A percentile compares a stretch with the other conserved stretches of the same genome.
These are phyloP conservation scores for Leptobrachium ailaonicum DNA, from an alignment of 2,113 vertebrate species.

Conservation along the genomic window DNA sequence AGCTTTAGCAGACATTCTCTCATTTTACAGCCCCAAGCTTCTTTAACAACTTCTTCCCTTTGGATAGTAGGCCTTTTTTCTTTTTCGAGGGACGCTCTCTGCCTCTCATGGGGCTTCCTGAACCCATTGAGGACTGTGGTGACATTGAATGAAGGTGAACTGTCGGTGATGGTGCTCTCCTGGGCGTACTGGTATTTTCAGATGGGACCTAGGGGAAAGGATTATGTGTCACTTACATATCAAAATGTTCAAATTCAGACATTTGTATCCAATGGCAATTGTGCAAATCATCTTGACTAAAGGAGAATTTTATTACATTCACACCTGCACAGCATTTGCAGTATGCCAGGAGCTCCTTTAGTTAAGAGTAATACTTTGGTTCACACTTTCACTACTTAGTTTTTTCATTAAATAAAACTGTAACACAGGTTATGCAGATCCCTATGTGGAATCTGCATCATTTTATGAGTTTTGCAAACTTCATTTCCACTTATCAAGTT, in stretches of 20 bases:
- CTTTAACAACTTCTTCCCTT: constrained; percentile 92
- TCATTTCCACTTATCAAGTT: background rate
- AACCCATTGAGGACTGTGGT: constrained; percentile 79
- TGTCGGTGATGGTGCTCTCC: constrained; percentile 87
- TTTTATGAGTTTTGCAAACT: constrained; percentile 17
- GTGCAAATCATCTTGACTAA: background rate
- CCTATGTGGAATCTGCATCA: background rate
- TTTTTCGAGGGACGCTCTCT: constrained; percentile 85
- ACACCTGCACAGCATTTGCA: background rate
- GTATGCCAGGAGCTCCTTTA: background rate
- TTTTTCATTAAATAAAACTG: background rate
- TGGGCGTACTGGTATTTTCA: constrained; percentile 85
- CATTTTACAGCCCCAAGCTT: constrained; percentile 89
- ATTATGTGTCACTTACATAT: background rate
- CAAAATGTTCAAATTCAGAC: no score
- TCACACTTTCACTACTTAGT: background rate
- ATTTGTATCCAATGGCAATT: no score
- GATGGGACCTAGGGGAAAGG: constrained; percentile 82
- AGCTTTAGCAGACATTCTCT: constrained; percentile 53
- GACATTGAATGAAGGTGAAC: constrained; percentile 80
- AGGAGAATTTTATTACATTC: background rate
- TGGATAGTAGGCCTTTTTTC: constrained; percentile 95
- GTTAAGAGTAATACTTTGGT: background rate
- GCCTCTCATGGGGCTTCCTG: constrained; percentile 83
- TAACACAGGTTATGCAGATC: constrained; percentile 4